Base-by-base conservation (phyloP, 2,797 vertebrate genomes). In the Clarias platycephalus region DNA sequence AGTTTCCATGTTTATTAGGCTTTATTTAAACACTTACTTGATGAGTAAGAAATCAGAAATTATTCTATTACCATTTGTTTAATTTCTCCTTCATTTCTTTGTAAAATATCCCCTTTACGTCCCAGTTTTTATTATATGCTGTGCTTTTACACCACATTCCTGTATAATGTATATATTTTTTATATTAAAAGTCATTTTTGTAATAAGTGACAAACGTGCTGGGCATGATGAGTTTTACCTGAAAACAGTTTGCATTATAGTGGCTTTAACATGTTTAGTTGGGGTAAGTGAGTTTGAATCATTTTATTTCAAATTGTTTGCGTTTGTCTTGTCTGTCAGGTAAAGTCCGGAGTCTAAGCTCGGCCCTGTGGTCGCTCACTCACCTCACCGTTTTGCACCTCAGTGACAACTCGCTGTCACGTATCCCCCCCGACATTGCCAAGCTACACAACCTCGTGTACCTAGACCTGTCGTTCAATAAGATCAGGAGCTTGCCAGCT, bases 391-490 rank as follows among this genome's bases (percentile, higher is more conserved):
- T 97, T 95, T 96, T 99, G 92, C 96, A 99, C 95, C 95, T 99
- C 93, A 96, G 96, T 95, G 97, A 98, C 95, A 99, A 99, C 95
- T 98, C 95, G 79, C 93, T 99, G 94, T 98, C 97, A 92, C 96
- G 96, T 85, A 97, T 99, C 94, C 97, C 98, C 92, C 97, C 97
- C 93, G 98, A 99, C 95, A 99, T 99, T 96, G 97, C 97, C 96
- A 99, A 97, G 96, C 96, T 99, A 95, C 97, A 99, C 92, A 99
- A 99, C 95, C 95, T 99, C 93, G 96, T 97, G 87, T 98, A 98
- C 94, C 95, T 99, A 95, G 97, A 99, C 95, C 94, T 99, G 91
- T 99, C 98, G 78, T 98, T 96, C 93, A 99, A 99, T 92, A 98
- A 99, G 95, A 98, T 99, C 84, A 97, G 97, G 95, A 98, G 96